Evolutionary conservation across 2,797 vertebrate species (phyloP).

Genomic region (Lophius americanus): DNA sequence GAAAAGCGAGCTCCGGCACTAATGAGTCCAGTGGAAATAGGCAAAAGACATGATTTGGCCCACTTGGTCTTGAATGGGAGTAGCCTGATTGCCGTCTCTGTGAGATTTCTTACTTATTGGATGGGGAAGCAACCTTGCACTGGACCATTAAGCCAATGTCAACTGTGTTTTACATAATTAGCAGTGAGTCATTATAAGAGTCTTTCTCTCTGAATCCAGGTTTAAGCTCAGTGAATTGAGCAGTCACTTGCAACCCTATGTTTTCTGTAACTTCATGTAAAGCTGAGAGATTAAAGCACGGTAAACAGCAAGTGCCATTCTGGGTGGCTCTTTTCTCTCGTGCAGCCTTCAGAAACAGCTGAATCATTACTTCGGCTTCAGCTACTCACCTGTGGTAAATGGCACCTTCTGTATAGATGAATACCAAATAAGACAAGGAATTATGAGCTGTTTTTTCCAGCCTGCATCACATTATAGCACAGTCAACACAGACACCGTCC

Average conservation of each 20-base stretch:
- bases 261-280: conserved; percentile 8
- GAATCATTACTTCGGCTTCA: conserved; percentile 27
- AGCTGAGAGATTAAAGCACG: conserved; percentile 25
- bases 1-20: too few species aligned
- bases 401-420: conserved; percentile 21
- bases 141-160: conserved; percentile 1
- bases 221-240: conserved; percentile 24
- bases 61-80: background rate
- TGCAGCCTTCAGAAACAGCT: conserved; percentile 22
- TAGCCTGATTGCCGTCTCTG: background rate
- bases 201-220: conserved; percentile 17
- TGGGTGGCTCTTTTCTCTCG: conserved; percentile 11
- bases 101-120: background rate
- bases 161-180: conserved; percentile 26
- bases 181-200: background rate
- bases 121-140: conserved; percentile 1
- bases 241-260: conserved; percentile 20
- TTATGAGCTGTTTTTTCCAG: conserved; percentile 15
- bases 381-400: conserved; percentile 32
- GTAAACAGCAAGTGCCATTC: conserved; percentile 20
- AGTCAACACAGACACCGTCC: conserved; percentile 13
- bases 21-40: background rate
- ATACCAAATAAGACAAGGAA: conserved; percentile 36
- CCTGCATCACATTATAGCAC: conserved; percentile 16
- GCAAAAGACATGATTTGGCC: background rate